Base-by-base conservation (phyloP, 2,888 invertebrate genomes). In the Argyra leucocephala region DNA sequence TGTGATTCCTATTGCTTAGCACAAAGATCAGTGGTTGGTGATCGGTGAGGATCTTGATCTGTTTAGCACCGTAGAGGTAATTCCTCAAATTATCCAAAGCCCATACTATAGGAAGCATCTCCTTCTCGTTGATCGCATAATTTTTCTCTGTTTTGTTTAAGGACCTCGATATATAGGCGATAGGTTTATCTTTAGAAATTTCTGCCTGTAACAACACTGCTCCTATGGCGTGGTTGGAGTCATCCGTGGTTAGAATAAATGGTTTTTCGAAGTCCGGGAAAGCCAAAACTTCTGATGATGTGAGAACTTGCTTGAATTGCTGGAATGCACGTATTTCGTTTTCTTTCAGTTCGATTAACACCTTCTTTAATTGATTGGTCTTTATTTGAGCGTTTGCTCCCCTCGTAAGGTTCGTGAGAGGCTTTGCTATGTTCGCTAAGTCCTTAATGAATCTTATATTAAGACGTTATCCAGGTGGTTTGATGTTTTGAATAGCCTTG, bases 81-180 rank as follows among this genome's bases (percentile, higher is more conserved):
- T 59, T 57, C 21, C 26, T n/a, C n/a, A n/a, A n/a, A n/a, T n/a
- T n/a, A n/a, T n/a, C 64, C 57, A 57, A 18, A 37, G 65, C 67
- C 69, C 66, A 67, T 1, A 67, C 7, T 9, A 67, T 67, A 1
- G 66, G 65, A 10, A 67, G 22, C 66, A 67, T 66, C 26, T 69
- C 64, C 15, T 66, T 66, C 61, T 67, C 66, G 12, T 65, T 69
- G 2, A 66, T 66, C 3, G 64, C 69, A 22, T 69, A 69, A 26
- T 67, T 67, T 65, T 69, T 65, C 15, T 70, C 69, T 2, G 60
- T 65, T 60, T 59, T 63, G 21, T 65, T 65, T 15, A 65, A 37
- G 15, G 63, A 63, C 21, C 63, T 24, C 10, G 63, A 65, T 15
- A 65, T 63, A 37, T 65, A 65, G 1, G 59, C 60, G 7, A 65